Evolutionary conservation across 2,888 invertebrate species (phyloP), one percentile per base, ranked within the genome.

Genomic region (Parelbella ahira): DNA sequence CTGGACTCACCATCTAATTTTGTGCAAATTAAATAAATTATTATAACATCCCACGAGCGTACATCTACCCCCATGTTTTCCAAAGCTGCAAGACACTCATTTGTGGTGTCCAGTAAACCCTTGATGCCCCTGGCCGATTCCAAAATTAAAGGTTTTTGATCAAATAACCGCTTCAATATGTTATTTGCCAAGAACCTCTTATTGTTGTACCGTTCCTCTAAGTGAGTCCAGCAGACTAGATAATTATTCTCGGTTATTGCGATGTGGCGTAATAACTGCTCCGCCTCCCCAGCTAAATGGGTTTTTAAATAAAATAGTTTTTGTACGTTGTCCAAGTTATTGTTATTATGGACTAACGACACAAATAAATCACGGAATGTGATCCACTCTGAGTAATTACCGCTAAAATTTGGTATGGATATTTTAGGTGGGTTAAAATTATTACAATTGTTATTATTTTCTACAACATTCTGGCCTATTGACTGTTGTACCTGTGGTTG

Each of bases 221-320:
- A 36, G 1, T 38, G 23, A 1, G 24, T 9, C 55, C 55, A 58
- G 37, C 50, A 49, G 15, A 38, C 25, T 3, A 21, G 10, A 15
- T 57, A 57, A 32, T 44, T 58, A 7, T 13, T 38, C 4, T 32
- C 23, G 2, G 47, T 50, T 10, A 51, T 25, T 1, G 50, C 37
- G 8, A 48, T 46, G 10, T 53, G 49, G n/a, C 49, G 37, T 10
- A 56, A 34, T 4, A 51, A 13, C 12, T 50, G 48, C 11, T 56
- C 51, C n/a, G 56, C 51, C 28, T 55, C 53, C 9, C 50, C 50
- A 11, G 27, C 10, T 1, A 55, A 11, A 29, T 45, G 30, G 7
- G 37, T 39, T 23, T 56, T 56, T n/a, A 54, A 24, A 33, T 56
- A 54, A 27, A 51, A 49, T 4, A 56, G 18, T 33, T 49, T 48